Evolutionary conservation across 2,888 invertebrate species (phyloP).

Genomic region (Lottia gigantea): DNA sequence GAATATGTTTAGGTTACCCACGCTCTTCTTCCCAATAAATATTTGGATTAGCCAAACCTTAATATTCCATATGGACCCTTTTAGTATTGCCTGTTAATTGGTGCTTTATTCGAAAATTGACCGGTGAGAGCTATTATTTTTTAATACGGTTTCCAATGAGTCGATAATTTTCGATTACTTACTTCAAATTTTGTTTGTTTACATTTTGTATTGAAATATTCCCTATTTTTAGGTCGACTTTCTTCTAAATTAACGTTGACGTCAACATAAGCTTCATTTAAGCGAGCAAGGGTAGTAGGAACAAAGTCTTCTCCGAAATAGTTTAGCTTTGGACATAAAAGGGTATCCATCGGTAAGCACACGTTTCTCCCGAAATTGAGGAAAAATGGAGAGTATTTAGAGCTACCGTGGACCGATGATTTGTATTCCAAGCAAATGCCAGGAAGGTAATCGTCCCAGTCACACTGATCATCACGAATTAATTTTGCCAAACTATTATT

Average conservation of each 20-base stretch:
- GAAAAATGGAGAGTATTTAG: no score
- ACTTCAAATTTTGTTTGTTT: no score
- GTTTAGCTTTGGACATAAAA: background rate
- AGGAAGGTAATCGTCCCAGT: no score
- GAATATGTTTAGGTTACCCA: background rate
- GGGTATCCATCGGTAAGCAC: background rate
- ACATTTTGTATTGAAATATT: conserved; percentile 1
- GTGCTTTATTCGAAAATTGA: no score
- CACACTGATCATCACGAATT: no score
- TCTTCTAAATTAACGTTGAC: conserved; percentile 1
- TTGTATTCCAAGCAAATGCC: no score
- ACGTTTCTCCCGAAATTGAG: conserved; percentile 9
- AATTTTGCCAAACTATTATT: conserved; percentile 7
- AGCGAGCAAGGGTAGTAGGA: background rate
- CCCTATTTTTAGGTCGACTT: background rate
- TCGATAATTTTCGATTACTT: background rate
- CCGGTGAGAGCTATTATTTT: background rate
- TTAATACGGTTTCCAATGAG: conserved; percentile 4
- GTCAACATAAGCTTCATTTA: background rate
- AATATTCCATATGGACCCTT: background rate
- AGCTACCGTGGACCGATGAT: no score
- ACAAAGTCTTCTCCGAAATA: no score
- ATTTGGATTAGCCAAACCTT: background rate
- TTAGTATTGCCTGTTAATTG: conserved; percentile 1
- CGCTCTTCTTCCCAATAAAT: conserved; percentile 3